Base-by-base conservation (phyloP, 2,113 vertebrate species). In the Nycticebus coucang region DNA sequence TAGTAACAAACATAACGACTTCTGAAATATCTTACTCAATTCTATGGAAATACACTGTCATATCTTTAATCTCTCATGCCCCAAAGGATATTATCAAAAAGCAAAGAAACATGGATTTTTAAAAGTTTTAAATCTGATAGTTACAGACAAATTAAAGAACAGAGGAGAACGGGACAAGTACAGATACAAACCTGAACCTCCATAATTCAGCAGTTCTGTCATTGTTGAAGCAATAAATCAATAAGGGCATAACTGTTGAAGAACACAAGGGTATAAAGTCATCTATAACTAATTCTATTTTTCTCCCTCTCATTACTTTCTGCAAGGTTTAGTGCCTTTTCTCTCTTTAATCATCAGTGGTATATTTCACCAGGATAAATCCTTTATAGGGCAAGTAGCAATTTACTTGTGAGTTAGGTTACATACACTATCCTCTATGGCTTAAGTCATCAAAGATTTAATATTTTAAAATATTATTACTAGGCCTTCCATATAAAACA, bases 181-280 rank as follows among this genome's bases (percentile, higher is more conserved):
- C 9, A 92, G 24, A 57, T 12, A 69, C 10, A 79, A 87, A 45
- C 7, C 12, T 5, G 89, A 53, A 37, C 0, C 37, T 53, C 62
- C 10, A 69, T 37, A 0, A n/a, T 60, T 81, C 12, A n/a, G 26
- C 2, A 75, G 0, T 28, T 18, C 24, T 30, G 7, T 14, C 37
- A 26, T 8, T 11, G 4, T 28, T 55, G 18, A 84, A 74, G n/a
- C 1, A 35, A 4, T 30, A 84, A 13, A 66, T 18, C 8, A n/a
- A 84, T 7, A 75, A 78, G 62, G 21, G 2, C 17, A 71, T 4
- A 21, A 1, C 1, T 71, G 13, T 7, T 12, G 14, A 21, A 79
- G 18, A 74, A 17, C 26, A 41, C 21, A 55, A 45, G 12, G 0
- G 0, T 30, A n/a, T 12, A 33, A 83, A 5, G 5, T 0, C 19